Evolutionary conservation across 2,797 vertebrate genomes (phyloP).

Genomic region (Pterois miles): DNA sequence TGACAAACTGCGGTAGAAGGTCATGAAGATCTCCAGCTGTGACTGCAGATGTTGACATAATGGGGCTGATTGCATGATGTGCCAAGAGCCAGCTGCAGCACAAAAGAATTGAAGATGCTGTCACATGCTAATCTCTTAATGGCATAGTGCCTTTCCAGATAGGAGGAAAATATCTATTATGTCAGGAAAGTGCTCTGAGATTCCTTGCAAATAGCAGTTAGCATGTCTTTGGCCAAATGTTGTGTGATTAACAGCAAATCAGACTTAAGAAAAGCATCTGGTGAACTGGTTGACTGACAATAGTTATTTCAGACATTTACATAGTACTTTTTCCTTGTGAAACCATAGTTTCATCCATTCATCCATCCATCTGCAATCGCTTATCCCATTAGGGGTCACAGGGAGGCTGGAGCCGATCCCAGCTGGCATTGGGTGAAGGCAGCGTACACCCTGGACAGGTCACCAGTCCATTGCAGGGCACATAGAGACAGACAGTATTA

Average conservation of each 20-base stretch:
- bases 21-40: conserved; percentile 60
- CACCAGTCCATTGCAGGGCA: too few relatives aligned
- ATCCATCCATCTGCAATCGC: too few relatives aligned
- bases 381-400: too few relatives aligned
- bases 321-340: background rate
- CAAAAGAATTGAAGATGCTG: conserved; percentile 9
- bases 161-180: background rate
- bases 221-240: background rate
- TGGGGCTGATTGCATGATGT: conserved; percentile 63
- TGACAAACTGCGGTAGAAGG: conserved; percentile 54
- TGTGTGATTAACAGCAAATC: background rate
- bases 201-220: background rate
- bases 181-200: background rate
- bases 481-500: too few relatives aligned
- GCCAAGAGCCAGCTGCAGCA: conserved; percentile 55
- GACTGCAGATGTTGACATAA: conserved; percentile 68
- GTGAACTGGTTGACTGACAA: background rate
- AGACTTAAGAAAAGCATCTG: background rate
- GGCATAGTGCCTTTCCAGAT: conserved; percentile 5
- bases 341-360: background rate
- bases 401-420: too few relatives aligned
- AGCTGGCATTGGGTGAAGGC: too few relatives aligned
- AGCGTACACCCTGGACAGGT: too few relatives aligned
- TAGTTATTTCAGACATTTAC: background rate
- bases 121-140: conserved; percentile 20